These are phyloP conservation scores for Dufourea novaeangliae DNA, from an alignment of 1,140 invertebrate genomes.

Conservation along the genomic window DNA sequence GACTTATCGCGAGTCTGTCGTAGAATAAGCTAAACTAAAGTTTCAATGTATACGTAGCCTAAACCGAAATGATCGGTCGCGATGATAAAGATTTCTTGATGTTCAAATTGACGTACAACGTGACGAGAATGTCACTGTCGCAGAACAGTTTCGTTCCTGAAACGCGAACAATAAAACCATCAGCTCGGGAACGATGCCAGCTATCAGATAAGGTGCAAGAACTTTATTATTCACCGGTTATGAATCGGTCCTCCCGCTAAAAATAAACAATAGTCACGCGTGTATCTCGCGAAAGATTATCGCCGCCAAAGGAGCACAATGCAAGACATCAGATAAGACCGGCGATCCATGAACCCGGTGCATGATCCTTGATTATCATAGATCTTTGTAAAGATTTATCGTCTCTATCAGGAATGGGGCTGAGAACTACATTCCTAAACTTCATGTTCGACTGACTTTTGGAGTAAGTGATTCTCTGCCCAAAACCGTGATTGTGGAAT, in stretches of 20 bases:
- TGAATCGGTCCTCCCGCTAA: conserved; percentile 49
- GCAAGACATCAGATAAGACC: conserved; percentile 48
- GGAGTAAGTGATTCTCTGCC: neutral
- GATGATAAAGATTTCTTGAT: conserved; percentile 13
- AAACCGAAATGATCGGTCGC: too few species aligned
- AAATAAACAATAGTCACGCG: conserved; percentile 60
- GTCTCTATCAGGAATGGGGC: conserved; percentile 18
- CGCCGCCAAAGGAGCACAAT: conserved; percentile 50
- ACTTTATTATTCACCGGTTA: conserved; percentile 63
- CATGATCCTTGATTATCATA: conserved; percentile 55
- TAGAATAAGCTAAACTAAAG: neutral
- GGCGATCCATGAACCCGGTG: conserved; percentile 2
- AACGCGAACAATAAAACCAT: conserved; percentile 37
- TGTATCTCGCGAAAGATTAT: conserved; percentile 47
- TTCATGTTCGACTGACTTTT: too few species aligned
- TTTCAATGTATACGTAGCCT: too few species aligned
- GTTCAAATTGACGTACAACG: conserved; percentile 23
- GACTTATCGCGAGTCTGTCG: too few species aligned
- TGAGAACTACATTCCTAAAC: neutral
- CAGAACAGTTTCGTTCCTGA: conserved; percentile 34
- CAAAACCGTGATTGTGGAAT: neutral
- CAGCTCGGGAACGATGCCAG: conserved; percentile 27
- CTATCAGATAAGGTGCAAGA: conserved; percentile 60
- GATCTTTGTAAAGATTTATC: conserved; percentile 31
- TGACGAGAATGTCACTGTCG: conserved; percentile 1